Conservation (phyloP, 2,113 vertebrate species). For the Phyllopteryx taeniolatus region DNA sequence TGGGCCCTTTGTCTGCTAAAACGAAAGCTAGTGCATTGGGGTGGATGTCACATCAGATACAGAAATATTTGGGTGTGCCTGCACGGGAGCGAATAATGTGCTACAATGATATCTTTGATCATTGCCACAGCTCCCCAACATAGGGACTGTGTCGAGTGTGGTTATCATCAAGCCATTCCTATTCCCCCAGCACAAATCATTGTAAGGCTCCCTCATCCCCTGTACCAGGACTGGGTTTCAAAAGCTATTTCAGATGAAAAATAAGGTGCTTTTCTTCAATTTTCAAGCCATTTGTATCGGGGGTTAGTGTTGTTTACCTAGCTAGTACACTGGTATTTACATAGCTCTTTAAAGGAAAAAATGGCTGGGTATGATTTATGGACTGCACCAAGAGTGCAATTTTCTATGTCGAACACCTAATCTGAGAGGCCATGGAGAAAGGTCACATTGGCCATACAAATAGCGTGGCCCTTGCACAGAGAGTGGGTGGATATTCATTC, state of each 20-base stretch:
- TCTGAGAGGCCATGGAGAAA: conserved; percentile 92
- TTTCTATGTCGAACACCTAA: conserved; percentile 97
- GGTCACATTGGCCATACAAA: conserved; percentile 94
- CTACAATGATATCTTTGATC: conserved; percentile 94
- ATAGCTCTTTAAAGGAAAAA: conserved; percentile 98
- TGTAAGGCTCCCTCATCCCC: conserved; percentile 87
- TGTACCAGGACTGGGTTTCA: conserved; percentile 88
- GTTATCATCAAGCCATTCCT: conserved; percentile 93
- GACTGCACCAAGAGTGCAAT: conserved; percentile 96
- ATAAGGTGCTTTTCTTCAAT: conserved; percentile 99
- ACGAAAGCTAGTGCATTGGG: conserved; percentile 64
- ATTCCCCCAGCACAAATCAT: conserved; percentile 89
- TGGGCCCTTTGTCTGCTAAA: conserved; percentile 60
- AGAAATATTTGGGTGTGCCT: conserved; percentile 77
- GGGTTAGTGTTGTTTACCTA: conserved; percentile 99
- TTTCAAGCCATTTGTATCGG: conserved; percentile 97
- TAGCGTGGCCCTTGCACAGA: conserved; percentile 89
- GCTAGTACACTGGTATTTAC: conserved; percentile 99
- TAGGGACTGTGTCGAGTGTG: conserved; percentile 83
- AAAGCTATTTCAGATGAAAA: conserved; percentile 99
- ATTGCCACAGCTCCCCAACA: conserved; percentile 79
- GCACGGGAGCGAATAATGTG: conserved; percentile 81
- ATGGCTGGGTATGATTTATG: conserved; percentile 98
- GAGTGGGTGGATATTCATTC: conserved; percentile 95
- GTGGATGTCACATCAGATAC: conserved; percentile 81